Evolutionary conservation across 2,888 invertebrate genomes (phyloP).

Genomic region (Phragmatobia fuliginosa): DNA sequence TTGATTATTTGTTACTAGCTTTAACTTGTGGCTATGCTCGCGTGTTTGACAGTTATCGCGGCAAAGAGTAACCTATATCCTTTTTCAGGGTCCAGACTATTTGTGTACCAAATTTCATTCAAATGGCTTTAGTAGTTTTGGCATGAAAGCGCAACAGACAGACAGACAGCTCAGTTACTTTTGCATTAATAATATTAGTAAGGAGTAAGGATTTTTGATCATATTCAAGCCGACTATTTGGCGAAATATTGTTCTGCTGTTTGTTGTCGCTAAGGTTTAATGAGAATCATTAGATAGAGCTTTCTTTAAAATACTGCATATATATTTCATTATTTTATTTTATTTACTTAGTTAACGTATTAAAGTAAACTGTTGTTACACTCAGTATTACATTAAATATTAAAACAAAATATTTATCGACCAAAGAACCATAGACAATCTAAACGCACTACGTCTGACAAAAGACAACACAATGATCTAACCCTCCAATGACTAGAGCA

Average conservation of each 20-base stretch:
- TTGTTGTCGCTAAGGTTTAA: background rate
- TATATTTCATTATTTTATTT: background rate
- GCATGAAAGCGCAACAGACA: no score
- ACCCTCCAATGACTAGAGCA: slow-evolving; percentile 39
- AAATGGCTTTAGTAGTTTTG: no score
- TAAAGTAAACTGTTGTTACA: background rate
- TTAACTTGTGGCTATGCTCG: no score
- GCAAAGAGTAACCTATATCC: no score
- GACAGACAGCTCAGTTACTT: no score
- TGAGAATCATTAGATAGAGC: background rate
- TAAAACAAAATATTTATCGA: background rate
- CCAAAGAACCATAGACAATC: background rate
- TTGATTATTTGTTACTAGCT: background rate
- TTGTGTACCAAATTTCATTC: no score
- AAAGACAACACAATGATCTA: slow-evolving; percentile 21
- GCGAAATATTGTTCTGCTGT: background rate
- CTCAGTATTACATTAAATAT: background rate
- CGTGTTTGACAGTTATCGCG: no score
- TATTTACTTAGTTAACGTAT: background rate
- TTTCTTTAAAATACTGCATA: no score
- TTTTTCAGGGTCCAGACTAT: no score
- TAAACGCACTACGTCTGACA: background rate
- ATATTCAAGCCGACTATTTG: background rate
- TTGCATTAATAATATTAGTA: no score
- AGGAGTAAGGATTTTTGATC: background rate